Evolutionary conservation across 2,113 vertebrate genomes (phyloP).

Genomic region (Leptosomus discolor): DNA sequence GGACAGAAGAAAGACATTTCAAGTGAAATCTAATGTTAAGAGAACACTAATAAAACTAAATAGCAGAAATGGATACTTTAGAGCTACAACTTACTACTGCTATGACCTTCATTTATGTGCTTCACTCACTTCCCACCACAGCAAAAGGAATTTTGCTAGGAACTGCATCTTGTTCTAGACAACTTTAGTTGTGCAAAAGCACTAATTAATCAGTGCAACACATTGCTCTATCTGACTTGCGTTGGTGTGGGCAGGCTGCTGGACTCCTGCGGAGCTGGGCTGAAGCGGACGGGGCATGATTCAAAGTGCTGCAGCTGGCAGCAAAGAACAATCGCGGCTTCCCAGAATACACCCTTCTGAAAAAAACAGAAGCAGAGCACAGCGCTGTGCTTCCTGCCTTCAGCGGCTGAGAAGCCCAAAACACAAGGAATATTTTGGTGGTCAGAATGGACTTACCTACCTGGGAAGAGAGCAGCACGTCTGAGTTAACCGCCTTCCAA

Average conservation of each 20-base stretch:
- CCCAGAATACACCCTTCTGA: not conserved
- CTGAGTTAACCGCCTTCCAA: not conserved
- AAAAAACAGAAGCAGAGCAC: not conserved
- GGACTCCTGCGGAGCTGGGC: not conserved
- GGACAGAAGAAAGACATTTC: not conserved
- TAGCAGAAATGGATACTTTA: not conserved
- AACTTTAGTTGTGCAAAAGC: not conserved
- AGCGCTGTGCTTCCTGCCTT: not conserved
- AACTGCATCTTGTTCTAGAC: not conserved
- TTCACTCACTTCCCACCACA: not conserved
- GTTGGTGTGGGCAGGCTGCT: not conserved
- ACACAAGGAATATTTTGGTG: not conserved
- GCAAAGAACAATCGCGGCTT: not conserved
- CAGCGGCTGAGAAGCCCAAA: not conserved
- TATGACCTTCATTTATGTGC: not conserved
- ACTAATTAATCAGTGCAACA: not conserved
- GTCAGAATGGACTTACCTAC: not conserved
- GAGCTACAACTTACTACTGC: not conserved
- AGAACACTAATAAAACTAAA: not conserved
- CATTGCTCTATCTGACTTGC: not conserved
- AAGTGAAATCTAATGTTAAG: not conserved
- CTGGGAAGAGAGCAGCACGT: not conserved
- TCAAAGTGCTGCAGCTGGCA: not conserved
- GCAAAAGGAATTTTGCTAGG: not conserved
- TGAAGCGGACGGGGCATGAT: fast-evolving